A percentile compares a stretch with the other conserved stretches of the same genome.
These are phyloP conservation scores for Fregata magnificens DNA, from an alignment of 2,113 vertebrate genomes.

Conservation along the genomic window DNA sequence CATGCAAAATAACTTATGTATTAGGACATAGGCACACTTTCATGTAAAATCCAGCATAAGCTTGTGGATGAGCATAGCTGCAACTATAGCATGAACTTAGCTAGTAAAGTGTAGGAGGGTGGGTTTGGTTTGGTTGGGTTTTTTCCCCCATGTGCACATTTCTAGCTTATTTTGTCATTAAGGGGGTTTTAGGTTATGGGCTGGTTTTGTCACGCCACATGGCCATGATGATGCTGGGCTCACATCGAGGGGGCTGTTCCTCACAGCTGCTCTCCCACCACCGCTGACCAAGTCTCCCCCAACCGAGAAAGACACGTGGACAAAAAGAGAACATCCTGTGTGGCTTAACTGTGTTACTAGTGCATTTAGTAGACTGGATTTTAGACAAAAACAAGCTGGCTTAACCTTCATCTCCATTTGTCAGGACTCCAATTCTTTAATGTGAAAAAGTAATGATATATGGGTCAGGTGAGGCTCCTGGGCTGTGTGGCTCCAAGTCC, in stretches of 20 bases:
- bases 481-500: rapidly evolving
- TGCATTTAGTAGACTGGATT: not conserved
- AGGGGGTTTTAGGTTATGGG: not conserved
- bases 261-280: not conserved
- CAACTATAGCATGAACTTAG: not conserved
- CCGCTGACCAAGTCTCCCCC: rapidly evolving
- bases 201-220: not conserved
- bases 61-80: not conserved
- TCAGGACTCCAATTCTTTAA: not conserved
- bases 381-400: not conserved
- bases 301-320: rapidly evolving
- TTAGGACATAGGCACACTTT: not conserved
- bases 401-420: not conserved
- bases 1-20: not conserved
- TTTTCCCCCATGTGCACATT: not conserved
- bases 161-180: not conserved
- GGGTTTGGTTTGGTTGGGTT: not conserved
- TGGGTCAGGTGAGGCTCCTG: not conserved
- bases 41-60: not conserved
- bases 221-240: not conserved
- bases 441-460: not conserved
- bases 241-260: not conserved
- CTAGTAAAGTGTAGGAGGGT: not conserved
- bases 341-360: not conserved
- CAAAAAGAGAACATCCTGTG: not conserved